phyloP scores from a whole-genome alignment of 2,888 invertebrate genomes.

The Heliconius erato region DNA sequence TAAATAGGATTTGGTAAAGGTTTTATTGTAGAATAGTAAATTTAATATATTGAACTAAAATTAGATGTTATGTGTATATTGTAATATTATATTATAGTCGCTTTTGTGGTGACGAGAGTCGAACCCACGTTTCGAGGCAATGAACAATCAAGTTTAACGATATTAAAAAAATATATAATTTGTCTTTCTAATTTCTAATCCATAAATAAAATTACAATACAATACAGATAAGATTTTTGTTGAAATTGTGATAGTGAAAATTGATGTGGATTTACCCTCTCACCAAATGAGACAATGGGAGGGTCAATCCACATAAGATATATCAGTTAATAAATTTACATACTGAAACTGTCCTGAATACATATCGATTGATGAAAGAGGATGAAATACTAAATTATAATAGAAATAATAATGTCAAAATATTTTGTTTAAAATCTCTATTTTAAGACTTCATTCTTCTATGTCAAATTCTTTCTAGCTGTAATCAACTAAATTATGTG shows the following conservation, averaged over 20 bases:
- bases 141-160: too few relatives aligned
- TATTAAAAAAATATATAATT: neutral
- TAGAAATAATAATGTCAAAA: neutral
- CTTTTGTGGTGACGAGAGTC: neutral
- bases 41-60: slow-evolving; percentile 22
- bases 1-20: slow-evolving; percentile 14
- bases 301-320: neutral
- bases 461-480: neutral
- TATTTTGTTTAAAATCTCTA: neutral
- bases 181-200: neutral
- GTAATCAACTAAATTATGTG: neutral
- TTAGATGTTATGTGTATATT: slow-evolving; percentile 4
- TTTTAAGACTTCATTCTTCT: neutral
- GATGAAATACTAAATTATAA: neutral
- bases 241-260: neutral
- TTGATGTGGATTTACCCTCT: too few relatives aligned
- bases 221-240: neutral
- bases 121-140: too few relatives aligned
- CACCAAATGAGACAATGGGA: too few relatives aligned
- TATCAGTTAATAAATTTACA: neutral
- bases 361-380: neutral
- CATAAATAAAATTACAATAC: neutral
- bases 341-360: neutral
- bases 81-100: neutral
- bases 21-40: slow-evolving; percentile 25